Evolutionary conservation across 2,888 invertebrate genomes (phyloP).

Genomic region (Beris chalybata): DNA sequence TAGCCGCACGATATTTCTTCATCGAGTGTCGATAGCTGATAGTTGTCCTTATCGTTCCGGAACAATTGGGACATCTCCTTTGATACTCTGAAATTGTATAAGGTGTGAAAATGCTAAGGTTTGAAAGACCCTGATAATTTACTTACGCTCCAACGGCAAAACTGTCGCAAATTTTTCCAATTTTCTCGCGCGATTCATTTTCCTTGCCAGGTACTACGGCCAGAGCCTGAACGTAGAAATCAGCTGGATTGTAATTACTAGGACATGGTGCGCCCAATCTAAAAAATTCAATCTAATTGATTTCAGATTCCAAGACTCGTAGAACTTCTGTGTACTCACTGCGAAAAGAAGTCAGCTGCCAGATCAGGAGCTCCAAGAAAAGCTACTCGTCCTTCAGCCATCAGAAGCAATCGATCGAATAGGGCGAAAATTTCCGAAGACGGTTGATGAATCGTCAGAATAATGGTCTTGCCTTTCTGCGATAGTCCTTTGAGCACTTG

Average conservation of each 20-base stretch:
- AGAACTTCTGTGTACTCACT: constrained; percentile 59
- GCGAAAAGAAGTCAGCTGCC: constrained; percentile 77
- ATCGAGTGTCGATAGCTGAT: constrained; percentile 15
- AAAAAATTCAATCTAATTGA: constrained; percentile 38
- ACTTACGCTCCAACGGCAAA: constrained; percentile 58
- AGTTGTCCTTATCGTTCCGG: constrained; percentile 40
- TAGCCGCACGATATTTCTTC: constrained; percentile 56
- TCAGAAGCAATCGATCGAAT: constrained; percentile 84
- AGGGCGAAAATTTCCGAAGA: constrained; percentile 87
- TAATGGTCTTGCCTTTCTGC: constrained; percentile 82
- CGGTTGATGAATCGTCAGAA: constrained; percentile 95
- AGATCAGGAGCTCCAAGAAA: constrained; percentile 81
- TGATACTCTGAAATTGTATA: constrained; percentile 44
- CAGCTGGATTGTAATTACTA: constrained; percentile 90
- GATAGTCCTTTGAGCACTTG: constrained; percentile 76
- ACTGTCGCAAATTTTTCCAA: constrained; percentile 77
- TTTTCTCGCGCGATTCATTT: constrained; percentile 74
- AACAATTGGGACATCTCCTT: constrained; percentile 51
- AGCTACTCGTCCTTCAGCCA: constrained; percentile 91
- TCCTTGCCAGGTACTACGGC: constrained; percentile 86
- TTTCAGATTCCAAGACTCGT: neutral
- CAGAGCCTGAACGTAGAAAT: constrained; percentile 87
- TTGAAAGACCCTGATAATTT: neutral
- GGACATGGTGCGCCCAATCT: constrained; percentile 84
- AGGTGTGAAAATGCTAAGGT: neutral